Evolutionary conservation across 2,113 vertebrate genomes (phyloP).

Genomic region (Natator depressus): DNA sequence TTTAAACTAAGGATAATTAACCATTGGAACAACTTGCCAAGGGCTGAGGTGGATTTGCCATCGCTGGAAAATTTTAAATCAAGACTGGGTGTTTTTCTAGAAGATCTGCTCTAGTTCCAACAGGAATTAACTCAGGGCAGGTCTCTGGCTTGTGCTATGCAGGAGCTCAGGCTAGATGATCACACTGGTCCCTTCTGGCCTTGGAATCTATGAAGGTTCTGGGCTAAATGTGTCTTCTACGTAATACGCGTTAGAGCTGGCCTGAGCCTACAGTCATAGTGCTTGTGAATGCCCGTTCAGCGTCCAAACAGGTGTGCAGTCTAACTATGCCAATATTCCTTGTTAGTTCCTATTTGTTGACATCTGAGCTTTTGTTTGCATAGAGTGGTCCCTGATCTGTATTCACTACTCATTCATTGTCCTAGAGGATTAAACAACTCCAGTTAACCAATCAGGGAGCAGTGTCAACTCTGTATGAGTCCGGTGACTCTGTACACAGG

Average conservation of each 20-base stretch:
- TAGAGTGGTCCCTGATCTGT: background rate
- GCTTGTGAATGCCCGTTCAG: background rate
- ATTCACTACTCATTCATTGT: background rate
- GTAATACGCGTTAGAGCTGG: background rate
- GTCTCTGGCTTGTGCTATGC: background rate
- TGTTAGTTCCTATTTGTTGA: background rate
- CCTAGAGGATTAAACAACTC: background rate
- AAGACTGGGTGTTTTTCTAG: background rate
- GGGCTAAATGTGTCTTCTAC: background rate
- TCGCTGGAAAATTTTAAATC: rapidly evolving
- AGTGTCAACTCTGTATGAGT: background rate
- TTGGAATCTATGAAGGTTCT: background rate
- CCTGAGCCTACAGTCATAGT: background rate
- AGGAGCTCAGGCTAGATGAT: background rate
- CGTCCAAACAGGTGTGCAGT: background rate
- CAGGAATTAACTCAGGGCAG: background rate
- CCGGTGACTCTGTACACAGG: background rate
- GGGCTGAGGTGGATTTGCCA: background rate
- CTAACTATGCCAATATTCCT: background rate
- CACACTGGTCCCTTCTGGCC: background rate
- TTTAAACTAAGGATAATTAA: background rate
- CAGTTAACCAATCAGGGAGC: background rate
- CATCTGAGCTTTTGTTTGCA: background rate
- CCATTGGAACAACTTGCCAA: background rate
- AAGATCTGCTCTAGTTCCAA: background rate